Conservation (phyloP, 2,797 vertebrate genomes). For the Serranus cabrilla region DNA sequence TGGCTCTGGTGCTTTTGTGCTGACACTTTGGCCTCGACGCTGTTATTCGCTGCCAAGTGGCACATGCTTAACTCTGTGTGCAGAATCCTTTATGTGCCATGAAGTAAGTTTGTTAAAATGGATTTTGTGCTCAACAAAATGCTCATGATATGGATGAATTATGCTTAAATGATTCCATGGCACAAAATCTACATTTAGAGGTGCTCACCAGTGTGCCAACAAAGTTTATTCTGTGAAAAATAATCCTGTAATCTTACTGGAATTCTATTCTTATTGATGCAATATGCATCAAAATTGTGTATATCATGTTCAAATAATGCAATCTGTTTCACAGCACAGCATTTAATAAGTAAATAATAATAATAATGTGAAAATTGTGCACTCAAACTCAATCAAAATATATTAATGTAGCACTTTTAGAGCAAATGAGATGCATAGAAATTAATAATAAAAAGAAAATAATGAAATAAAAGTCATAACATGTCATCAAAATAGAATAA, state of each 20-base stretch:
- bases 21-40: not conserved
- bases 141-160: not conserved
- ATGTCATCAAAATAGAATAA: no score
- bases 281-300: not conserved
- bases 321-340: not conserved
- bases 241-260: not conserved
- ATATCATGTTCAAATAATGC: not conserved
- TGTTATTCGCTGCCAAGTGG: not conserved
- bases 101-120: not conserved
- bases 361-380: no score
- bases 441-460: no score
- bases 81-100: not conserved
- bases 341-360: not conserved
- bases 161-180: not conserved
- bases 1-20: not conserved
- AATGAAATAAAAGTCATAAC: no score
- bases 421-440: no score
- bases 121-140: not conserved
- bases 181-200: not conserved
- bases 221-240: not conserved
- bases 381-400: no score
- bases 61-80: not conserved
- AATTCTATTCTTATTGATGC: not conserved
- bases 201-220: not conserved
- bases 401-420: no score